Evolutionary conservation across 2,888 invertebrate genomes (phyloP).

Genomic region (Drosophila kanekoi): DNA sequence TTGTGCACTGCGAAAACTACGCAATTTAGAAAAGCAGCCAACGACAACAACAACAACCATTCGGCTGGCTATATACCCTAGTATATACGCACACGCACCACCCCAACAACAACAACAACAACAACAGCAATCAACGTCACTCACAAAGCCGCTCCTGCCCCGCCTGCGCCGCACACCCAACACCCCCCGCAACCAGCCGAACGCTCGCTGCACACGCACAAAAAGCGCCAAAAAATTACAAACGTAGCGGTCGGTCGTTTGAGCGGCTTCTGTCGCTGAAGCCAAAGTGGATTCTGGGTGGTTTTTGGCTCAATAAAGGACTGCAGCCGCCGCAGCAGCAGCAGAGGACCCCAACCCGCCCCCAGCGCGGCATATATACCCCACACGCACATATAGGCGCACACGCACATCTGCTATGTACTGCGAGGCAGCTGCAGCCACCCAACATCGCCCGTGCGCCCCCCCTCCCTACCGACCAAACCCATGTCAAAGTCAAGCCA

Average conservation of each 20-base stretch:
- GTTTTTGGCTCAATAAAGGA: constrained; percentile 68
- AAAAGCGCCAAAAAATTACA: constrained; percentile 77
- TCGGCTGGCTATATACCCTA: constrained; percentile 36
- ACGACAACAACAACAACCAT: constrained; percentile 31
- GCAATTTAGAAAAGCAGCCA: constrained; percentile 50
- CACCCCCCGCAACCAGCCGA: constrained; percentile 1
- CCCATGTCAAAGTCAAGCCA: constrained; percentile 74
- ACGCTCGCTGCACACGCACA: constrained; percentile 71
- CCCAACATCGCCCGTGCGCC: constrained; percentile 24
- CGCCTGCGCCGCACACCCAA: no score
- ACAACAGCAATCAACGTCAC: constrained; percentile 64
- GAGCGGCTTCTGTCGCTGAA: constrained; percentile 32
- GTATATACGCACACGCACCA: constrained; percentile 20
- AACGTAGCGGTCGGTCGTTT: constrained; percentile 73
- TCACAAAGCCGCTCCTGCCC: constrained; percentile 62
- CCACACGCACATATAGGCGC: constrained; percentile 47
- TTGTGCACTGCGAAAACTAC: constrained; percentile 61
- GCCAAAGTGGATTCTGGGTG: constrained; percentile 44
- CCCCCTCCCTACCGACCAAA: constrained; percentile 23
- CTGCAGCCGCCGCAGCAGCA: constrained; percentile 57
- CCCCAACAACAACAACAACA: constrained; percentile 32
- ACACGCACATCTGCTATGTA: constrained; percentile 71
- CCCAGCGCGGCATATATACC: not conserved
- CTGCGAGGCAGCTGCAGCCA: constrained; percentile 66
- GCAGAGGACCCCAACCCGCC: not conserved